These are phyloP conservation scores for Rhynchotus rufescens DNA, from an alignment of 2,797 vertebrate genomes.

Conservation along the genomic window DNA sequence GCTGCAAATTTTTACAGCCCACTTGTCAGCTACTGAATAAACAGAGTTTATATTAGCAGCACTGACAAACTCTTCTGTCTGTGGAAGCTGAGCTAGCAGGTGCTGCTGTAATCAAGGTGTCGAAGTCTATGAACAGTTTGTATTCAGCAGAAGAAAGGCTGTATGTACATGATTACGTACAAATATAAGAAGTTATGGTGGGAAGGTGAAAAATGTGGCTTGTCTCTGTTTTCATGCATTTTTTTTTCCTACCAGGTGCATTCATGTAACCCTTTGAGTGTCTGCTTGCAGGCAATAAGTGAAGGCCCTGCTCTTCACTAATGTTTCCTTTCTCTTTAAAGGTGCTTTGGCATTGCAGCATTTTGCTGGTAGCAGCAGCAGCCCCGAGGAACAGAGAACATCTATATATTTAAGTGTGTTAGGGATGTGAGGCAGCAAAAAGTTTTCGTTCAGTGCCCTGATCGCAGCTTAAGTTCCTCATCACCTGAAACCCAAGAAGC, in stretches of 20 bases:
- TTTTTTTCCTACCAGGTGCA: neutral
- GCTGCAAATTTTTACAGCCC: constrained; percentile 59
- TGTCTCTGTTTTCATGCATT: constrained; percentile 31
- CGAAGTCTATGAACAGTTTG: constrained; percentile 17
- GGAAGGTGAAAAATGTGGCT: constrained; percentile 39
- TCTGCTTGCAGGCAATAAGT: constrained; percentile 2
- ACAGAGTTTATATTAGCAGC: constrained; percentile 31
- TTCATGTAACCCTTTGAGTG: constrained; percentile 14
- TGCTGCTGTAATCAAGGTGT: constrained; percentile 61
- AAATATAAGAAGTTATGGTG: constrained; percentile 26
- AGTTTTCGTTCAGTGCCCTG: constrained; percentile 5
- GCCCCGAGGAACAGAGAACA: neutral
- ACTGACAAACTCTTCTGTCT: constrained; percentile 41
- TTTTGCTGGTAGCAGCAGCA: neutral
- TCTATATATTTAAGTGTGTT: neutral
- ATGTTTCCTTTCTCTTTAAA: neutral
- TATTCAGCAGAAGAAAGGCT: constrained; percentile 34
- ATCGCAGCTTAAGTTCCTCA: constrained; percentile 19
- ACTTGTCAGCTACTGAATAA: constrained; percentile 56
- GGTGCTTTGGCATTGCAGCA: neutral
- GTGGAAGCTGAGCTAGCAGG: constrained; percentile 57
- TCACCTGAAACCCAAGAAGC: neutral
- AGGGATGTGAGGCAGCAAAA: neutral
- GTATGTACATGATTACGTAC: constrained; percentile 16
- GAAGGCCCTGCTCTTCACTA: neutral